Conservation (phyloP, 2,797 vertebrate genomes). For the Lepilemur ruficaudatus region DNA sequence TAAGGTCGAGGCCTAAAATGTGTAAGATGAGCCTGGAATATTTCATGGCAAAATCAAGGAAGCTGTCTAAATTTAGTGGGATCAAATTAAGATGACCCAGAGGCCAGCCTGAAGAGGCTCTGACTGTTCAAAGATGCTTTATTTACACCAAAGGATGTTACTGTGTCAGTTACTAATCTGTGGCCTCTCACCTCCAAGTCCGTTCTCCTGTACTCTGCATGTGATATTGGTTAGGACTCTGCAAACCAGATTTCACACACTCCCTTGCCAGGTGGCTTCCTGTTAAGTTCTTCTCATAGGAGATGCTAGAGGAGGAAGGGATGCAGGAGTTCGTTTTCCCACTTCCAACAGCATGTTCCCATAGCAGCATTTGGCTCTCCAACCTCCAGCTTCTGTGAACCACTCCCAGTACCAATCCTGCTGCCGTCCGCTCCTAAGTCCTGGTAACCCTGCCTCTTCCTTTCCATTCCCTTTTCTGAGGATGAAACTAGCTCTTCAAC, state of each 20-base stretch:
- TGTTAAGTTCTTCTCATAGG: not conserved
- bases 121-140: not conserved
- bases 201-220: not conserved
- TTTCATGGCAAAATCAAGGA: not conserved
- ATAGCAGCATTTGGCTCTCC: not conserved
- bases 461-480: not conserved
- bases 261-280: not conserved
- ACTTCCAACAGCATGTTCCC: not conserved
- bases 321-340: not conserved
- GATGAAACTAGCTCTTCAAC: not conserved
- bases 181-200: not conserved
- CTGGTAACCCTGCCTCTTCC: not conserved
- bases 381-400: not conserved
- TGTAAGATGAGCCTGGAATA: not conserved
- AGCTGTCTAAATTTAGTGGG: not conserved
- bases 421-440: not conserved
- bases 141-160: not conserved
- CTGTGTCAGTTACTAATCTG: not conserved
- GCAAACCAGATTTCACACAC: not conserved
- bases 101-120: not conserved
- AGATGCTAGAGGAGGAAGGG: not conserved
- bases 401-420: not conserved
- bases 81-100: not conserved
- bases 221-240: not conserved
- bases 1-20: not conserved